A percentile compares a stretch with the other conserved stretches of the same genome.
phyloP scores from a whole-genome alignment of 2,888 invertebrate genomes.

The Dryococelus australis region DNA sequence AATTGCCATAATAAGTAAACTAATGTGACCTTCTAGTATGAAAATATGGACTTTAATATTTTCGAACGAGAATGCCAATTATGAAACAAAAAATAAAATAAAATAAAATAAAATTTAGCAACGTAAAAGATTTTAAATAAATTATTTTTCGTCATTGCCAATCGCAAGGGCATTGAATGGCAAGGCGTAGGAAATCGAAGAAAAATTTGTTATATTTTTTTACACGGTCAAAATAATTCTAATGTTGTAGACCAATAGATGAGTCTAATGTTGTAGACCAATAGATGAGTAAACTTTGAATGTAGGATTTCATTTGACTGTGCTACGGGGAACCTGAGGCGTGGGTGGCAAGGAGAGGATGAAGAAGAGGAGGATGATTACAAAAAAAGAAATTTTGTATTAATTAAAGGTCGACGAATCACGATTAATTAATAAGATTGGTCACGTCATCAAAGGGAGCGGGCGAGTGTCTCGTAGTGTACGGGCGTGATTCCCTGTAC shows the following conservation, averaged over 20 bases:
- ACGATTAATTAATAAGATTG: constrained; percentile 2
- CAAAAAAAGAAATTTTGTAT: neutral
- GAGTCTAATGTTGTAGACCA: neutral
- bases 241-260: neutral
- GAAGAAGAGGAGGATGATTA: neutral
- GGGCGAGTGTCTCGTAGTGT: neutral
- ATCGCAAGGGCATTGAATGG: no score
- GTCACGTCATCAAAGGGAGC: neutral
- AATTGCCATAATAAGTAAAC: no score
- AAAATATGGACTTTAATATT: no score
- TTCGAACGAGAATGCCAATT: no score
- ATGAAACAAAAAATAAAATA: neutral
- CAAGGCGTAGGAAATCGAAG: neutral
- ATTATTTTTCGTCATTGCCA: neutral
- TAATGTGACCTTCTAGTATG: no score
- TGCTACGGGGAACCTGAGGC: neutral
- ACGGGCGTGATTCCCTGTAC: neutral
- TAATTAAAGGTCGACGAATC: neutral
- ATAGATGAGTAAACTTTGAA: neutral
- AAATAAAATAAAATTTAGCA: neutral
- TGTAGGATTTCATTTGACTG: neutral
- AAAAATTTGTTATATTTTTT: neutral
- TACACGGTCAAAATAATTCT: neutral
- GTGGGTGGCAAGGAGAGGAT: neutral
- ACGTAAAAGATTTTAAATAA: neutral